These are phyloP conservation scores for Alces alces DNA, from an alignment of 2,113 vertebrate genomes.

Conservation along the genomic window DNA sequence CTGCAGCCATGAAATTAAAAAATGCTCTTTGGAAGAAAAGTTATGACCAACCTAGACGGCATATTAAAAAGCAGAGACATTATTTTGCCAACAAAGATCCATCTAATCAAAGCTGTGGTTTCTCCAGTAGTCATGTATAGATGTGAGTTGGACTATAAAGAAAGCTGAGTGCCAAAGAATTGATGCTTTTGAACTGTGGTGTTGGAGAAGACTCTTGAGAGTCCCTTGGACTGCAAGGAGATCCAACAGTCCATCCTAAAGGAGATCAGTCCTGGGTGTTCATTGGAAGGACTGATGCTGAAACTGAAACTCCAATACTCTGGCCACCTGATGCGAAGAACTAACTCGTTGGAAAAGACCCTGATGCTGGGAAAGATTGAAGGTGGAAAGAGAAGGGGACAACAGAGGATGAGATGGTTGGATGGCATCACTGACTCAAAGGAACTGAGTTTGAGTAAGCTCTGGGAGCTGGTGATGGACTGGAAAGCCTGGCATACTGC, in stretches of 20 bases:
- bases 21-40: neutral
- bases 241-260: neutral
- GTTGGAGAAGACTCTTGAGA: neutral
- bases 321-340: neutral
- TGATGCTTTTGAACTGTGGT: neutral
- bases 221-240: neutral
- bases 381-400: neutral
- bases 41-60: neutral
- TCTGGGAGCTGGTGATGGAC: neutral
- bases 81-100: neutral
- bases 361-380: neutral
- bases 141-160: neutral
- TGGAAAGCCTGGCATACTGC: neutral
- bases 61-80: neutral
- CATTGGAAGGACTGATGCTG: neutral
- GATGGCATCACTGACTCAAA: neutral
- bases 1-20: neutral
- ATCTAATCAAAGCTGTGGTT: neutral
- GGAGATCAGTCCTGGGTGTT: neutral
- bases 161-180: neutral
- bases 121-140: neutral
- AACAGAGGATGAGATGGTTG: neutral
- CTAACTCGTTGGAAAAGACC: neutral
- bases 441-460: neutral
- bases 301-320: neutral